Evolutionary conservation across 1,140 invertebrate species (phyloP).

Genomic region (Bombyx mandarina): DNA sequence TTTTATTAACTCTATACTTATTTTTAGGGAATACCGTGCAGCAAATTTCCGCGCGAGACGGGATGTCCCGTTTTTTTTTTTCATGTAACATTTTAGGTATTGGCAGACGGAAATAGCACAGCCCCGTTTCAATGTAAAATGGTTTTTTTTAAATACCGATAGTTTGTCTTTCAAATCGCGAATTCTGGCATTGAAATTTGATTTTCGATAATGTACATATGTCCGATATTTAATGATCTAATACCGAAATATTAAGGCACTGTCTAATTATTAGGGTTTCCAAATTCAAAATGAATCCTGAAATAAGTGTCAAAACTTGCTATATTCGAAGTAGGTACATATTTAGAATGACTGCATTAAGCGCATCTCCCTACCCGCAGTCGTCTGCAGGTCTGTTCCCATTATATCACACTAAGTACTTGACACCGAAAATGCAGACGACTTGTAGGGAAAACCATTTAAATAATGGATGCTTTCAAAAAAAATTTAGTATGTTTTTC

Average conservation of each 20-base stretch:
- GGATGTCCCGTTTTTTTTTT: slow-evolving; percentile 9
- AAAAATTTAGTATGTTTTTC: no score
- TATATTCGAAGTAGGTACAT: no score
- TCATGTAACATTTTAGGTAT: slow-evolving; percentile 9
- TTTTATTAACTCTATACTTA: no score
- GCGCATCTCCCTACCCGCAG: slow-evolving; percentile 19
- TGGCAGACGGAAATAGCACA: neutral
- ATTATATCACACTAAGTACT: slow-evolving; percentile 45
- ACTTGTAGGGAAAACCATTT: slow-evolving; percentile 21
- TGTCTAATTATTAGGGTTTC: no score
- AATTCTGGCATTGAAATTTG: no score
- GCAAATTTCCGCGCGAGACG: slow-evolving; percentile 38
- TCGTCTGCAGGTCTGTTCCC: slow-evolving; percentile 51
- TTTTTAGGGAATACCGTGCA: slow-evolving; percentile 17
- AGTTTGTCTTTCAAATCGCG: neutral
- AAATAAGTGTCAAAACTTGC: no score
- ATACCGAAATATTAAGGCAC: no score
- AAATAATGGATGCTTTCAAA: no score
- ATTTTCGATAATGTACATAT: no score
- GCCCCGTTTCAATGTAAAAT: neutral
- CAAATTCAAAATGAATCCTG: no score
- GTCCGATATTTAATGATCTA: no score
- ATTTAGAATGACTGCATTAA: no score
- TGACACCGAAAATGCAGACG: slow-evolving; percentile 22
- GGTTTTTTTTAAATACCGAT: neutral